Base-by-base conservation (phyloP, 2,797 vertebrate species). In the Labeo calbasu region DNA sequence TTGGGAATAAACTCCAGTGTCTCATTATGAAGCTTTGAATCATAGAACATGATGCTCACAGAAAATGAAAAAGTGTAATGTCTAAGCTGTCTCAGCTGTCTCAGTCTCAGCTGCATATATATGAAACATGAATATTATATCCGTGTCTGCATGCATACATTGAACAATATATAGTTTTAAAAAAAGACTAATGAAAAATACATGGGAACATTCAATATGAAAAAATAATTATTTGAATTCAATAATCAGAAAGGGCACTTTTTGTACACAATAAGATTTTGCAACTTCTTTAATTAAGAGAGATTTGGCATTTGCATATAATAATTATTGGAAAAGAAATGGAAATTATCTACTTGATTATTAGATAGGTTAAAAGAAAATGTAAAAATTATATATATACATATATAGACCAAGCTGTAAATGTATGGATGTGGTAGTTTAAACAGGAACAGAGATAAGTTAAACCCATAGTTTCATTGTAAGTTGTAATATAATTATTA, bases 101-200 rank as follows among this genome's bases (percentile, higher is more conserved):
- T 43, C 21, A 12, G 43, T 71, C 12, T 36, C 46, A 75, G 81
- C 59, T 82, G 81, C 71, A 82, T 76, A 82, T 82, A 82, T 76
- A 82, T 82, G 21, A 76, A 40, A 40, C 61, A 76, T 82, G 17
- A 82, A 82, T 82, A 65, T 82, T 82, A 82, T 75, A 82, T 82
- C 21, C 1, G 0, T 61, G 7, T 21, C 14, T 71, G n/a, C 17
- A 46, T 59, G 68, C 40, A 70, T 59, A 59, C 32, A 59, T 50
- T n/a, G 46, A 43, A 72, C 68, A 81, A 25, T 59, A 80, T 43
- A n/a, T 53, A 9, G 40, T 8, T 32, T 48, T 46, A 21, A n/a
- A 46, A 46, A 46, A 32, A 55, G 7, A 17, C 36, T 57, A 55
- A 46, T 68, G n/a, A 57, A 70, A 13, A 80, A 70, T 59, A 0